A percentile compares a stretch with the other conserved stretches of the same genome.
Conservation (phyloP, 1,140 invertebrate species). For the Euschistus heros region DNA sequence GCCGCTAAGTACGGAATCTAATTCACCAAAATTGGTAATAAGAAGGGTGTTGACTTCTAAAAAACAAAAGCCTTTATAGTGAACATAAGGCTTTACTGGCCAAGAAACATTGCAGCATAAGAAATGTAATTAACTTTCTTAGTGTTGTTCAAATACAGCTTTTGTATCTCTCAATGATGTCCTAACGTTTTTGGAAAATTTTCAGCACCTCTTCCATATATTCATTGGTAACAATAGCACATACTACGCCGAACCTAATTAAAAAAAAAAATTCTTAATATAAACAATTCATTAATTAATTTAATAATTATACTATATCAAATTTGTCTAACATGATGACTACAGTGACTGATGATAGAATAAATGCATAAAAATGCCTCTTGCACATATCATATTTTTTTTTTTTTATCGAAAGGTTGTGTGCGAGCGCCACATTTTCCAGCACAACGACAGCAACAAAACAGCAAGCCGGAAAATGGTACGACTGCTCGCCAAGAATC, state of each 20-base stretch:
- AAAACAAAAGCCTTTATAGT: constrained; percentile 17
- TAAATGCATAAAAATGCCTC: constrained; percentile 55
- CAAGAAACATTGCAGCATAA: background rate
- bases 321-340: constrained; percentile 59
- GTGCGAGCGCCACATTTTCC: constrained; percentile 61
- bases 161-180: constrained; percentile 50
- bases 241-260: constrained; percentile 70
- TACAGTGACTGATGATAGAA: constrained; percentile 55
- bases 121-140: constrained; percentile 38
- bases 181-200: constrained; percentile 45
- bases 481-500: constrained; percentile 50
- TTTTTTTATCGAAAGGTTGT: constrained; percentile 65
- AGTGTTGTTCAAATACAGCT: constrained; percentile 55
- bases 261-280: background rate
- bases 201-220: constrained; percentile 59
- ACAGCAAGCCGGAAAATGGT: constrained; percentile 58
- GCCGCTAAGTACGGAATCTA: constrained; percentile 49
- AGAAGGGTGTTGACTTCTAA: constrained; percentile 50
- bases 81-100: background rate
- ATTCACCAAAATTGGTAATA: constrained; percentile 56
- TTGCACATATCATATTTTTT: constrained; percentile 71
- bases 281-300: background rate
- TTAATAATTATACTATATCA: background rate
- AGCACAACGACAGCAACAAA: constrained; percentile 74
- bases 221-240: constrained; percentile 74